Evolutionary conservation across 2,113 vertebrate genomes (phyloP).

Genomic region (Notothenia coriiceps): DNA sequence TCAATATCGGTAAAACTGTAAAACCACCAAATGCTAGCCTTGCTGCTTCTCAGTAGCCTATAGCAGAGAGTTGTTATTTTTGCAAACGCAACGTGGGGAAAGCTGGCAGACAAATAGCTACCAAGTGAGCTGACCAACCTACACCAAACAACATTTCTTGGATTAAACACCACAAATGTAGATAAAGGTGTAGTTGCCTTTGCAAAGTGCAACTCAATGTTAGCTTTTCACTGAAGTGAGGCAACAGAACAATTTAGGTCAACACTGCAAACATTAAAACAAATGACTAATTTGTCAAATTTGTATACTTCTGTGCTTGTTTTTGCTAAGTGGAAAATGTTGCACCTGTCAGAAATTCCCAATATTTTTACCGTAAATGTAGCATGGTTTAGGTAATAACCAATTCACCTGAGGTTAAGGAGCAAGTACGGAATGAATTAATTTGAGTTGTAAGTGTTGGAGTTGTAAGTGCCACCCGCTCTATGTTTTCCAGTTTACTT

Average conservation of each 20-base stretch:
- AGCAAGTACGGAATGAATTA: not conserved
- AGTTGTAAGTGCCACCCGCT: constrained; percentile 56
- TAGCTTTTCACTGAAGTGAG: not conserved
- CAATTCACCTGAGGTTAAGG: not conserved
- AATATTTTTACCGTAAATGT: not conserved
- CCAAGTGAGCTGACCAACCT: not conserved
- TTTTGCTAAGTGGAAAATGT: not conserved
- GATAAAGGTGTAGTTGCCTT: not conserved
- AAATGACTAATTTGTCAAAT: not conserved
- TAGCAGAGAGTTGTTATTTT: not conserved
- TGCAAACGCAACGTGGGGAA: not conserved
- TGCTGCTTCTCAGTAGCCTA: not conserved
- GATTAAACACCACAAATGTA: not conserved
- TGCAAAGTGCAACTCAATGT: not conserved
- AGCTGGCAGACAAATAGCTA: not conserved
- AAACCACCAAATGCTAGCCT: not conserved
- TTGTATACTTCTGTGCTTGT: not conserved
- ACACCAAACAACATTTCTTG: not conserved
- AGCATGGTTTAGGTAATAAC: not conserved
- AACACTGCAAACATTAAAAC: not conserved
- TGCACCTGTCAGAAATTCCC: not conserved
- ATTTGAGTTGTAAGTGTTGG: not conserved
- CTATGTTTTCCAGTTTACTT: constrained; percentile 31
- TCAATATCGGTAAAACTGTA: not conserved
- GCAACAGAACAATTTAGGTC: not conserved